phyloP scores from a whole-genome alignment of 2,113 vertebrate genomes.

The Lutjanus erythropterus region DNA sequence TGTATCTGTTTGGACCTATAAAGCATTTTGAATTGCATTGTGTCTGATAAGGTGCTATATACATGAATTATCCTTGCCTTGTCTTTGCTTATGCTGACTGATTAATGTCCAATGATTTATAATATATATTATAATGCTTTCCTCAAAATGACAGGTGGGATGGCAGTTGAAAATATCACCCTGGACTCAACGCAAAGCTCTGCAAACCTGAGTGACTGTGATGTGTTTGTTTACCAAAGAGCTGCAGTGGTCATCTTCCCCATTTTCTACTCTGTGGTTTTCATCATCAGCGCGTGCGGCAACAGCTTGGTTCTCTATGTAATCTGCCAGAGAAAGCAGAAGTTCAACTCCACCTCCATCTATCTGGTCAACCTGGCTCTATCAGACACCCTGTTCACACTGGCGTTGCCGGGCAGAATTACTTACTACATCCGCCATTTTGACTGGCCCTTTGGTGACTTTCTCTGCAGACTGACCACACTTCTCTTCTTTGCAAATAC shows the following conservation, averaged over 20 bases:
- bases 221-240: slow-evolving; percentile 79
- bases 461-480: slow-evolving; percentile 84
- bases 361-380: slow-evolving; percentile 89
- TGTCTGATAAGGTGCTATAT: too few species aligned
- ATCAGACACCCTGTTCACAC: slow-evolving; percentile 88
- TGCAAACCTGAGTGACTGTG: slow-evolving; percentile 82
- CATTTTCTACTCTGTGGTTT: slow-evolving; percentile 84
- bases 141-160: slow-evolving; percentile 33
- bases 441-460: slow-evolving; percentile 89
- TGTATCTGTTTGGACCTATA: too few species aligned
- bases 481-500: slow-evolving; percentile 89
- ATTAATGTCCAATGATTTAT: background rate
- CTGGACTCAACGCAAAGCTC: slow-evolving; percentile 11
- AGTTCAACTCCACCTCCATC: slow-evolving; percentile 88
- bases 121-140: background rate
- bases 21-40: too few species aligned
- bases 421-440: slow-evolving; percentile 86
- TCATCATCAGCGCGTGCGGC: slow-evolving; percentile 84
- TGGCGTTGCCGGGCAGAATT: slow-evolving; percentile 87
- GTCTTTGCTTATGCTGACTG: background rate
- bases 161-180: slow-evolving; percentile 63
- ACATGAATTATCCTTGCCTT: too few species aligned
- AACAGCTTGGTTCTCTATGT: slow-evolving; percentile 88
- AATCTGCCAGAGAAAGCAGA: slow-evolving; percentile 85
- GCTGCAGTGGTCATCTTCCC: slow-evolving; percentile 82